These are phyloP conservation scores for Habrosyne pyritoides DNA, from an alignment of 2,888 invertebrate species.

Conservation along the genomic window DNA sequence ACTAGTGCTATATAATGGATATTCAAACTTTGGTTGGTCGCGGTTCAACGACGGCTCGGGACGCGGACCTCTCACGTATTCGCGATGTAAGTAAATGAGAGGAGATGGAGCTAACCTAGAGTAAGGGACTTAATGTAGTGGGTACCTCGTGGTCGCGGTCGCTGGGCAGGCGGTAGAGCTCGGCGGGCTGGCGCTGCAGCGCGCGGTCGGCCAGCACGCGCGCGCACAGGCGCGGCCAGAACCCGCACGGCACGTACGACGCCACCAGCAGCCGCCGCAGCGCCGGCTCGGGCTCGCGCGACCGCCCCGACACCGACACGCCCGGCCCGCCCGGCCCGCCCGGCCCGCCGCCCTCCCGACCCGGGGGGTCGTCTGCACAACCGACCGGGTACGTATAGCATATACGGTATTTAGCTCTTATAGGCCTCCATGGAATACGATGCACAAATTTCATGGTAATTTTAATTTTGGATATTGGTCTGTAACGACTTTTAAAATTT, in stretches of 20 bases:
- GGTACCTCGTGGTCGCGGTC: constrained; percentile 85
- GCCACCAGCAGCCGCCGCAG: constrained; percentile 92
- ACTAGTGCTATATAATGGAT: no score
- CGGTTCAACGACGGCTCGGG: no score
- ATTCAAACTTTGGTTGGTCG: no score
- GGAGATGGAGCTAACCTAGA: no score
- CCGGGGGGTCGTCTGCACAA: neutral
- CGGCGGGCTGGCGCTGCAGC: constrained; percentile 90
- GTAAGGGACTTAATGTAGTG: neutral
- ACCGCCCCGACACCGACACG: constrained; percentile 61
- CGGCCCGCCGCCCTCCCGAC: constrained; percentile 62
- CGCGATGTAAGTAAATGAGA: no score
- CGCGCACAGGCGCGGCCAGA: constrained; percentile 97
- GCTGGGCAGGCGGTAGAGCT: constrained; percentile 88
- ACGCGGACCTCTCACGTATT: no score
- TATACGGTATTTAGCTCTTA: no score
- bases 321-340: constrained; percentile 66
- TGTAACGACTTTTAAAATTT: no score
- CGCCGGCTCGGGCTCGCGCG: constrained; percentile 66
- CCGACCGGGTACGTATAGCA: no score
- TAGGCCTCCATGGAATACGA: no score
- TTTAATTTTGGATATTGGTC: no score
- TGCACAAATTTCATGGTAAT: no score
- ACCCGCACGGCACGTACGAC: constrained; percentile 99
- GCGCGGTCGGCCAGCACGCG: constrained; percentile 95